Evolutionary conservation across 2,797 vertebrate genomes (phyloP).

Genomic region (Bradypodion ventrale): DNA sequence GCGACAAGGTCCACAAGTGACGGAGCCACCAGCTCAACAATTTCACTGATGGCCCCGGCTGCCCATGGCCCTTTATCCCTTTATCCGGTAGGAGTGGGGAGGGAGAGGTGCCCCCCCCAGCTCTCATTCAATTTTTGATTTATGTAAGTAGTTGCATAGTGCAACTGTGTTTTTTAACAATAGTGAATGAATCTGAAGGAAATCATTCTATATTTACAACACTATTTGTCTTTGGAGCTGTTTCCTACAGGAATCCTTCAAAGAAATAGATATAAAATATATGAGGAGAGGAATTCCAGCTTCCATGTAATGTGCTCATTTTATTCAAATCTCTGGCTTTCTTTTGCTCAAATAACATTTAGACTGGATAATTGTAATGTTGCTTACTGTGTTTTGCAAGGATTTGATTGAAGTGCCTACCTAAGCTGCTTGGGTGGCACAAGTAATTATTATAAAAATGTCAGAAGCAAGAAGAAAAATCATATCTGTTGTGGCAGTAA

Average conservation of each 20-base stretch:
- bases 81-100: too few relatives aligned
- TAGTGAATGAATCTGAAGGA: not conserved
- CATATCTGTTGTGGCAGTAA: not conserved
- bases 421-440: not conserved
- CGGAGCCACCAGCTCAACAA: too few relatives aligned
- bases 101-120: too few relatives aligned
- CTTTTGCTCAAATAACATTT: not conserved
- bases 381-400: not conserved
- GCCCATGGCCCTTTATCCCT: too few relatives aligned
- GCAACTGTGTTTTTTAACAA: not conserved
- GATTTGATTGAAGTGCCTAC: not conserved
- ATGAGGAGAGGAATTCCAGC: not conserved
- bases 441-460: not conserved
- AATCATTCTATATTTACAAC: not conserved
- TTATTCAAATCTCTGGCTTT: slow-evolving; percentile 3
- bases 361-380: not conserved
- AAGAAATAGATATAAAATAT: not conserved
- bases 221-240: not conserved
- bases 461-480: not conserved
- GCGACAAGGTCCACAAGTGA: too few relatives aligned
- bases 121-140: not conserved
- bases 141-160: not conserved
- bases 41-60: too few relatives aligned
- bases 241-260: not conserved
- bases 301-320: not conserved